Evolutionary conservation across 2,113 vertebrate genomes (phyloP).

Genomic region (Perognathus longimembris): DNA sequence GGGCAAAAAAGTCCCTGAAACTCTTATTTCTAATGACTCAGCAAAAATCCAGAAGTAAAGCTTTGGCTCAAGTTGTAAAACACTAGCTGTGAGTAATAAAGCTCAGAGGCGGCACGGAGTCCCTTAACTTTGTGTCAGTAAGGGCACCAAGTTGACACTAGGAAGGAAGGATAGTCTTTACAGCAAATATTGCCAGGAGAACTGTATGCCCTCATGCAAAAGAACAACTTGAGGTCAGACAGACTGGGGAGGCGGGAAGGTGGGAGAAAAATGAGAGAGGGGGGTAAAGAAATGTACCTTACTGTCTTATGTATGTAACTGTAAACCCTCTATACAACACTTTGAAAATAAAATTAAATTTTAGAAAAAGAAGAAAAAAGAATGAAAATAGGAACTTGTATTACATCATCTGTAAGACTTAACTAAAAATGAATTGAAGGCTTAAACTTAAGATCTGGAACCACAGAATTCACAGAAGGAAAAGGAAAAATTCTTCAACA

Average conservation of each 20-base stretch:
- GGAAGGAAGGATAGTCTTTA: background rate
- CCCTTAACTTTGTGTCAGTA: background rate
- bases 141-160: background rate
- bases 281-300: no score
- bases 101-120: no score
- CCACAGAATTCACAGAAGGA: background rate
- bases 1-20: background rate
- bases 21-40: background rate
- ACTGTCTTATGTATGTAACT: no score
- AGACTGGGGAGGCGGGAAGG: no score
- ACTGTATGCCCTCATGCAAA: background rate
- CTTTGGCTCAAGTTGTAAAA: no score
- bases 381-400: background rate
- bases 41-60: no score
- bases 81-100: no score
- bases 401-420: background rate
- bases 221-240: no score
- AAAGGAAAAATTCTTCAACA: background rate
- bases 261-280: no score
- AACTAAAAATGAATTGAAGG: background rate
- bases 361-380: no score
- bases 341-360: no score
- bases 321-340: no score
- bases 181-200: background rate
- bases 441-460: background rate